phyloP scores from a whole-genome alignment of 2,888 invertebrate species.

The Drosophila falleni region DNA sequence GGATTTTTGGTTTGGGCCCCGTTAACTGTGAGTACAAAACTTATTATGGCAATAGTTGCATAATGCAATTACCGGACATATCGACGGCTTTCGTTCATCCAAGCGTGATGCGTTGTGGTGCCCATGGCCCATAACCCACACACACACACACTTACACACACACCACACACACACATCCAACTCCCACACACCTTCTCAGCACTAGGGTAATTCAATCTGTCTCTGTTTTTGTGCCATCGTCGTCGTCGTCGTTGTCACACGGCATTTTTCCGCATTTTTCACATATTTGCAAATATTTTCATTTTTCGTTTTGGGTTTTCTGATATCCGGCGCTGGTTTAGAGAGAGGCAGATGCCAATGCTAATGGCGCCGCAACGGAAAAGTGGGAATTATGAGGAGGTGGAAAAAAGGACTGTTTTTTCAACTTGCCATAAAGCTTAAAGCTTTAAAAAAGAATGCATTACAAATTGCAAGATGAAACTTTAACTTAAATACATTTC shows the following conservation, averaged over 20 bases:
- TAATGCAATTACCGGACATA: constrained; percentile 78
- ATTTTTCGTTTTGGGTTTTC: constrained; percentile 58
- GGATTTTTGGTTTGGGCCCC: constrained; percentile 15
- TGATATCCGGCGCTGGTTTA: constrained; percentile 46
- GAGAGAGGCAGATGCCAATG: constrained; percentile 27
- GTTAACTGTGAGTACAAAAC: constrained; percentile 70
- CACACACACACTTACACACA: background rate
- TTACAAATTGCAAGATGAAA: background rate
- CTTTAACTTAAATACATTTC: background rate
- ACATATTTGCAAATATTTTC: constrained; percentile 77
- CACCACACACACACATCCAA: constrained; percentile 1
- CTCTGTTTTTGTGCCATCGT: constrained; percentile 59
- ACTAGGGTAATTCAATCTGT: constrained; percentile 77
- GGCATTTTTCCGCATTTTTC: constrained; percentile 73
- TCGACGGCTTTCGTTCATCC: constrained; percentile 49
- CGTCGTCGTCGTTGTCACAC: constrained; percentile 23
- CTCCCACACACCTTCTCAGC: constrained; percentile 29
- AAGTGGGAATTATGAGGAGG: constrained; percentile 35
- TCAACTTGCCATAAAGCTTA: background rate
- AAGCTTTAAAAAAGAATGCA: constrained; percentile 4
- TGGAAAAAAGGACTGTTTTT: constrained; percentile 5
- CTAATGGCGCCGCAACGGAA: constrained; percentile 44
- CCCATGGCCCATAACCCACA: constrained; percentile 22
- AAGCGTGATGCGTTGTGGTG: constrained; percentile 53
- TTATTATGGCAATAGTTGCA: constrained; percentile 80